These are phyloP conservation scores for Brachionus plicatilis DNA, from an alignment of 1,140 invertebrate genomes.

Conservation along the genomic window DNA sequence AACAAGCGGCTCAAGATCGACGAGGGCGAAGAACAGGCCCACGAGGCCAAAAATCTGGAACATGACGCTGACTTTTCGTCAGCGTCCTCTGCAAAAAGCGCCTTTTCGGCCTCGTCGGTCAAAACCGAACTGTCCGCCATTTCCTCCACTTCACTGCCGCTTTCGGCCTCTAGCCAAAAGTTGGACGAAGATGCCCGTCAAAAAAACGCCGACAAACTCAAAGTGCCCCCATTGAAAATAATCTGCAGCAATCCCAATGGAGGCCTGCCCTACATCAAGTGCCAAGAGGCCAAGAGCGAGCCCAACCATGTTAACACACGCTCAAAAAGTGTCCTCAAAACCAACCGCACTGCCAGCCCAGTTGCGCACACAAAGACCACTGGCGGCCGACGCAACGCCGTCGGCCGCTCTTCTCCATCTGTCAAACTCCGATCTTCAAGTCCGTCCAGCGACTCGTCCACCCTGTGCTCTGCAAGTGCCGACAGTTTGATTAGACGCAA, in stretches of 20 bases:
- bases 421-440: background rate
- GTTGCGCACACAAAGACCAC: background rate
- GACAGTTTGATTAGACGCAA: background rate
- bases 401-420: background rate
- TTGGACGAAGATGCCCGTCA: background rate
- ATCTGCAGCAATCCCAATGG: constrained; percentile 12
- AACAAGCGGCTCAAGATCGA: constrained; percentile 33
- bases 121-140: constrained; percentile 9
- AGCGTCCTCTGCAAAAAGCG: background rate
- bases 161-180: background rate
- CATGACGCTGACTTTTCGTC: background rate
- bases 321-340: background rate
- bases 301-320: background rate
- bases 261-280: constrained; percentile 1
- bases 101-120: background rate
- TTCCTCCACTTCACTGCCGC: background rate
- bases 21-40: constrained; percentile 4
- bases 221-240: constrained; percentile 34
- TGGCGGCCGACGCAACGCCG: background rate
- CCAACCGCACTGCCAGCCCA: background rate
- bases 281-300: background rate
- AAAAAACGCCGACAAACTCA: background rate
- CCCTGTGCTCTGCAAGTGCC: background rate
- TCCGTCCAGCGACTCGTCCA: background rate
- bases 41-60: constrained; percentile 8